Base-by-base conservation (phyloP, 2,888 invertebrate species). In the Phania funesta region DNA sequence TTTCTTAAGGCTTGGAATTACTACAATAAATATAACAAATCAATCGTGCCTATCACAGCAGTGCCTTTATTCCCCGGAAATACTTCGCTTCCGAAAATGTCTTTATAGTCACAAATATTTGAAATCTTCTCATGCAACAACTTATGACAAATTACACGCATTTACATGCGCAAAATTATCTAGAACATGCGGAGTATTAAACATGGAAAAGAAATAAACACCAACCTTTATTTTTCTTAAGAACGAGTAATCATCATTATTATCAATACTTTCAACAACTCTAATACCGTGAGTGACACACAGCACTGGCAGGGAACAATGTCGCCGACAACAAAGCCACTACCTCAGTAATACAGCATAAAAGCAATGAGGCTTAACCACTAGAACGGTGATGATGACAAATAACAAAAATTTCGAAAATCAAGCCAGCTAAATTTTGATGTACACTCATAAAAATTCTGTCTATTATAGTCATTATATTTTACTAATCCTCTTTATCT, bases 61-160 rank as follows among this genome's bases (percentile, higher is more conserved):
- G n/a, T n/a, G n/a, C n/a, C 18, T 48, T 18, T 0, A 8, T 8
- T 9, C 1, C 32, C 1, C 4, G 1, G 11, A 54, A 18, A n/a
- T 29, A 35, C 16, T 35, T 56, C 2, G 29, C 16, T 3, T 26
- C 13, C 2, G n/a, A 48, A 50, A 50, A n/a, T n/a, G 5, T 3
- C 0, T 26, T 26, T 54, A 1, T 22, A 52, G n/a, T 29, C 13
- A 18, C 7, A 56, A 22, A 22, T n/a, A 22, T 24, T 38, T 46
- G 18, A 50, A 76, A 54, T 58, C 52, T 60, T 76, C 48, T 58
- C 64, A 75, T 58, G 65, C 64, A 80, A 70, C 64, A 48, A 46
- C 70, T 80, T 71, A 65, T 48, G 76, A 81, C 76, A 81, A 81
- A 81, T 81, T 67, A 81, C 76, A 81, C 54, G 48, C 35, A 56